Evolutionary conservation across 2,113 vertebrate genomes (phyloP).

Genomic region (Sula dactylatra): DNA sequence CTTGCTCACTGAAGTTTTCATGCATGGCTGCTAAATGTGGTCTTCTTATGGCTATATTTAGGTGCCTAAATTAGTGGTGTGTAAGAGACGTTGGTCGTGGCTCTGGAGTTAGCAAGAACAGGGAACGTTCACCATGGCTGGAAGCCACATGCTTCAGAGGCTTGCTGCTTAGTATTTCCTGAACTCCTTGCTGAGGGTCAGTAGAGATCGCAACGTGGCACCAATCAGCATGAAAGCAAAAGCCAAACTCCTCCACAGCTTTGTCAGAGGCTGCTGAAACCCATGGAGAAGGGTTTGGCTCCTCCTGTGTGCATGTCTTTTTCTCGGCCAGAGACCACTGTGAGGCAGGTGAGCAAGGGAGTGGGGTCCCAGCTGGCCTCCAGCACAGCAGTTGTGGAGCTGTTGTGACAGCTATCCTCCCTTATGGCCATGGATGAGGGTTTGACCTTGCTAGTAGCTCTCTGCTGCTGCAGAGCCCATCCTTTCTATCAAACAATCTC

Average conservation of each 20-base stretch:
- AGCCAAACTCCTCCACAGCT: neutral
- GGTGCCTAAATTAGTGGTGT: constrained; percentile 35
- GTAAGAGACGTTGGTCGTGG: neutral
- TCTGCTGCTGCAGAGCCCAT: neutral
- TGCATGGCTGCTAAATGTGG: neutral
- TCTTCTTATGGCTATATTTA: neutral
- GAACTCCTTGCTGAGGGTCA: neutral
- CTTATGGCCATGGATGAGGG: neutral
- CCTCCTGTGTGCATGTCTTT: neutral
- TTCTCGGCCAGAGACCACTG: neutral
- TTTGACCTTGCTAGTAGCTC: neutral
- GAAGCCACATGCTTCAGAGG: neutral
- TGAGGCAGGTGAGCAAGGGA: neutral
- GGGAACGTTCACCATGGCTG: fast-evolving
- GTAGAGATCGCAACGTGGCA: fast-evolving
- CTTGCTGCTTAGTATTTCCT: neutral
- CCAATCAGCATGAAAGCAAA: fast-evolving
- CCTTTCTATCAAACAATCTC: neutral
- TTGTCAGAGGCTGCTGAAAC: neutral
- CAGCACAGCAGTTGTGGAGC: neutral
- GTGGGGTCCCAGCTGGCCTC: neutral
- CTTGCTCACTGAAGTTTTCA: neutral
- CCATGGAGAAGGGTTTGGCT: neutral
- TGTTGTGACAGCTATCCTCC: neutral
- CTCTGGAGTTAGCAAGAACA: neutral